phyloP scores from a whole-genome alignment of 1,140 invertebrate species.

The Drosophila albomicans region DNA sequence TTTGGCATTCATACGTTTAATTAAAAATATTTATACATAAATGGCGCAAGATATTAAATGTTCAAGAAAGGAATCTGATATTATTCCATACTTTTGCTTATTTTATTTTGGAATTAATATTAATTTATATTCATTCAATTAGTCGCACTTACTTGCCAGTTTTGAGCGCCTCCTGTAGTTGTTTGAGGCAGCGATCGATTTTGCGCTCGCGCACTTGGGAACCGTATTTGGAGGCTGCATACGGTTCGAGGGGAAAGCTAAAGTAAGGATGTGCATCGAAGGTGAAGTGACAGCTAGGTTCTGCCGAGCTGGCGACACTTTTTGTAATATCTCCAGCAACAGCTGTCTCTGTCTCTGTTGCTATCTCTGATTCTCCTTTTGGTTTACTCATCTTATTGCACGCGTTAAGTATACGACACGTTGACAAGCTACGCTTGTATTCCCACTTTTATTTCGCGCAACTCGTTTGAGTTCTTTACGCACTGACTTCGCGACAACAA shows the following conservation, averaged over 20 bases:
- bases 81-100: no score
- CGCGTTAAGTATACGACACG: slow-evolving; percentile 55
- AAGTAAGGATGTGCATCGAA: slow-evolving; percentile 67
- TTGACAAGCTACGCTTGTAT: background rate
- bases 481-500: slow-evolving; percentile 51
- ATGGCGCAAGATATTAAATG: no score
- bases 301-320: background rate
- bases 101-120: no score
- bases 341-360: background rate
- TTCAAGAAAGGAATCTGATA: no score
- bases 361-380: background rate
- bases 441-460: background rate
- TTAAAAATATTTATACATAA: no score
- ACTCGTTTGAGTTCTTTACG: slow-evolving; percentile 50
- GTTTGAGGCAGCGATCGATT: slow-evolving; percentile 76
- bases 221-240: slow-evolving; percentile 66
- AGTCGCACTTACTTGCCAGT: slow-evolving; percentile 50
- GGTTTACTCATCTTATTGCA: slow-evolving; percentile 32
- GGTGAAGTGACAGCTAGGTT: slow-evolving; percentile 36
- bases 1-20: no score
- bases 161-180: slow-evolving; percentile 69
- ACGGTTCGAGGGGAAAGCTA: slow-evolving; percentile 61
- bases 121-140: no score
- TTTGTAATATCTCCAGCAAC: background rate
- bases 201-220: slow-evolving; percentile 77